phyloP scores from a whole-genome alignment of 2,113 vertebrate species.

The Numenius arquata region DNA sequence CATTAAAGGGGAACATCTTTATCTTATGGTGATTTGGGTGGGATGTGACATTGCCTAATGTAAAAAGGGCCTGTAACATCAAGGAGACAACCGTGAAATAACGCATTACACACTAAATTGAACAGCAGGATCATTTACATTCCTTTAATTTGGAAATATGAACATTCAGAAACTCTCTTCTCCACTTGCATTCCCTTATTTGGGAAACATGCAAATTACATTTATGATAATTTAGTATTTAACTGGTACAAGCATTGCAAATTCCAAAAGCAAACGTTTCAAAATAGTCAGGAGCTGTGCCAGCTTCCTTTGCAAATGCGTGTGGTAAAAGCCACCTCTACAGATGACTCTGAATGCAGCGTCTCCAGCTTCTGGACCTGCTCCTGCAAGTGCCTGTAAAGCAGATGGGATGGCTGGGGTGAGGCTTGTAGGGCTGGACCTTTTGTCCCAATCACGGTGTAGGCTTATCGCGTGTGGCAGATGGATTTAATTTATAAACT shows the following conservation, averaged over 20 bases:
- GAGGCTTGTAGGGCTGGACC: background rate
- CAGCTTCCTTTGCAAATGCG: background rate
- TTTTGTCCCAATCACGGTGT: background rate
- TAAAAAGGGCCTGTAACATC: constrained; percentile 48
- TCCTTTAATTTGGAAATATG: constrained; percentile 62
- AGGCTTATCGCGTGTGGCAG: background rate
- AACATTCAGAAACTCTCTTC: constrained; percentile 36
- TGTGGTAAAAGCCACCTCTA: constrained; percentile 2
- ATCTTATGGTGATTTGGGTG: constrained; percentile 58
- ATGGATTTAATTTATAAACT: constrained; percentile 34
- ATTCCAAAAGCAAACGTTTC: constrained; percentile 48
- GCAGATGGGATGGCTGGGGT: background rate
- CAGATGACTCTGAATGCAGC: accelerated
- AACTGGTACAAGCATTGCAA: constrained; percentile 43
- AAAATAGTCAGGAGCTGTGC: background rate
- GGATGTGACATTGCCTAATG: constrained; percentile 33
- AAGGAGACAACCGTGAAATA: constrained; percentile 67
- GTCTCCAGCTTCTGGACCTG: background rate
- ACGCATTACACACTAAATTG: constrained; percentile 57
- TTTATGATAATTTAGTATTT: constrained; percentile 63
- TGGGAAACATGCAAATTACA: constrained; percentile 52
- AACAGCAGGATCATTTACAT: constrained; percentile 67
- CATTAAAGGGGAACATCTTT: constrained; percentile 58
- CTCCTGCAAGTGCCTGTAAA: background rate
- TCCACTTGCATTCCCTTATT: constrained; percentile 39